These are phyloP conservation scores for Heliconius hortense DNA, from an alignment of 2,888 invertebrate species.

Conservation along the genomic window DNA sequence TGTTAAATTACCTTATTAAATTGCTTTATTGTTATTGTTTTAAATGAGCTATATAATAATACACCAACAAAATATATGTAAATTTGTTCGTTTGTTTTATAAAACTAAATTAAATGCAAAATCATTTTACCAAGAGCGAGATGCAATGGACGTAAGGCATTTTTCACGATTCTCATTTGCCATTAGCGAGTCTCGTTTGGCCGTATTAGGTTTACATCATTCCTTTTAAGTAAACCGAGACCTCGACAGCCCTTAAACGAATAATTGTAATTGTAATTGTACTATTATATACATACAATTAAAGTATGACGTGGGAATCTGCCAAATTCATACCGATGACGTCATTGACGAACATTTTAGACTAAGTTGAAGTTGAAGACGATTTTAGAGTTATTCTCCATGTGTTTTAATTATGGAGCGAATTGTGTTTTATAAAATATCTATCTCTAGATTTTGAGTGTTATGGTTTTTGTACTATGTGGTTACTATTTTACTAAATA, in stretches of 20 bases:
- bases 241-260: conserved; percentile 66
- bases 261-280: conserved; percentile 61
- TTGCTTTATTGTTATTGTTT: no score
- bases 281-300: conserved; percentile 49
- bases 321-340: conserved; percentile 70
- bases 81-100: no score
- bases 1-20: no score
- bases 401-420: not conserved
- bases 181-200: conserved; percentile 46
- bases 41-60: no score
- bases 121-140: conserved; percentile 31
- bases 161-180: conserved; percentile 40
- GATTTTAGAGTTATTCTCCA: not conserved
- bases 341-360: conserved; percentile 53
- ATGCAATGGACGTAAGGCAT: conserved; percentile 34
- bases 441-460: not conserved
- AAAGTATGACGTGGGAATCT: conserved; percentile 62
- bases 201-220: conserved; percentile 54
- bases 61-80: no score
- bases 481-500: no score
- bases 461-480: not conserved
- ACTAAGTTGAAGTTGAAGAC: conserved; percentile 34
- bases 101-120: not conserved
- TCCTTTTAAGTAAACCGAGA: conserved; percentile 57
- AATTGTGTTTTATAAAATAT: not conserved